Evolutionary conservation across 2,888 invertebrate genomes (phyloP), one percentile per base, ranked within the genome.

Genomic region (Torymus tubicola): DNA sequence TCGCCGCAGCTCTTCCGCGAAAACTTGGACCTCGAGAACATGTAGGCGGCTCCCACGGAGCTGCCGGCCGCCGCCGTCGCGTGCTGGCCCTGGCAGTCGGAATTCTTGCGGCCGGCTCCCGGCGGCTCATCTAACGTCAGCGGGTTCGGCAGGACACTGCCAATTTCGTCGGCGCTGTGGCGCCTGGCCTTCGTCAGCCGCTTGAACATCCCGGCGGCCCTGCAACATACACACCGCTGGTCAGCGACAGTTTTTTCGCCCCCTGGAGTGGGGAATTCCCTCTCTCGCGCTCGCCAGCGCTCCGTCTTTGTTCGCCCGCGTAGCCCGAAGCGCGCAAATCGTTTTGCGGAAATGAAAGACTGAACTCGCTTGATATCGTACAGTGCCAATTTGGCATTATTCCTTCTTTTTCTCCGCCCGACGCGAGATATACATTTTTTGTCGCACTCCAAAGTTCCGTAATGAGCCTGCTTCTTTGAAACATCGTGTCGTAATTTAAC

Each of bases 121-220:
- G 87, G 86, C 42, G 87, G 85, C 75, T 88, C 87, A 70, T 88
- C 88, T 79, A 86, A 84, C 52, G 83, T 84, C 80, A 85, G 72
- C 31, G 87, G 83, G 57, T 83, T 86, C 69, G 87, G 85, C 14
- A 87, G 83, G 13, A 86, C 91, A 88, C 92, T 91, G 88, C 92
- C 91, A 88, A 92, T 91, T 89, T 92, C 93, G 91, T 93, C 93
- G 91, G 93, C 93, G 91, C 93, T 93, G 91, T 93, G 93, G 90
- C 93, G 93, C 91, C 93, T 92, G 89, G 93, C 93, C 91, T 93
- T 93, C 91, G 93, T 93, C 91, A 94, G 92, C 91, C 94, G 93
- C 92, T 94, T 94, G 91, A 90, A 90, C 90, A 90, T 90, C 82
- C 81, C 83, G 85, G 21, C 65, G 31, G 80, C 42, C 64, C 42